Evolutionary conservation across 2,797 vertebrate genomes (phyloP).

Genomic region (Podarcis lilfordi): DNA sequence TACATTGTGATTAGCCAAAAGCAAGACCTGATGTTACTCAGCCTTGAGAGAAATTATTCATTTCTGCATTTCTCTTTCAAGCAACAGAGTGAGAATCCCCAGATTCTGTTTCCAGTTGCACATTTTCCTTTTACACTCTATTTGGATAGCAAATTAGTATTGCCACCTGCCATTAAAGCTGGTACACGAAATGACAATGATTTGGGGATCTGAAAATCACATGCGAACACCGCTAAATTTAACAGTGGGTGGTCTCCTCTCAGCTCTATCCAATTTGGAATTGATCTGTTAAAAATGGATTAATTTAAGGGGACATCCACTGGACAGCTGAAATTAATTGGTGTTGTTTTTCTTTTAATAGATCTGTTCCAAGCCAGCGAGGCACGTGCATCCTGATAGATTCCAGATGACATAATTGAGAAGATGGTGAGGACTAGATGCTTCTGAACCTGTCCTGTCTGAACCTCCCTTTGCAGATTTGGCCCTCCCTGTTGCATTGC

Average conservation of each 20-base stretch:
- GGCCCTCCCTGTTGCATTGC: not conserved
- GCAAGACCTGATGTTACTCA: conserved; percentile 56
- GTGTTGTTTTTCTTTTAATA: not conserved
- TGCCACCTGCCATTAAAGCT: accelerated
- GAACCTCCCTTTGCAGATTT: not conserved
- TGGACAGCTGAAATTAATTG: not conserved
- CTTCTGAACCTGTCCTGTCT: not conserved
- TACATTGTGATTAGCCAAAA: conserved; percentile 57
- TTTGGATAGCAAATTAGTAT: not conserved
- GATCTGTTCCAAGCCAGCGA: not conserved
- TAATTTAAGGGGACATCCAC: not conserved
- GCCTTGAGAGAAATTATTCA: conserved; percentile 34
- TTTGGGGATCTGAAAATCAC: not conserved
- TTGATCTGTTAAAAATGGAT: not conserved
- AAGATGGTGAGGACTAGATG: not conserved
- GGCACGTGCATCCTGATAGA: not conserved
- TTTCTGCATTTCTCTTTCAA: conserved; percentile 36
- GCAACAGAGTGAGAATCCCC: not conserved
- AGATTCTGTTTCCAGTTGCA: not conserved
- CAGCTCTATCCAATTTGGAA: not conserved
- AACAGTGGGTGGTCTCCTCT: not conserved
- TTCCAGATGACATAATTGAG: not conserved
- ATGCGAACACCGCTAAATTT: not conserved
- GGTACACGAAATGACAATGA: not conserved
- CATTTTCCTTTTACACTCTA: not conserved